phyloP scores from a whole-genome alignment of 2,113 vertebrate species.

The Mus pahari region DNA sequence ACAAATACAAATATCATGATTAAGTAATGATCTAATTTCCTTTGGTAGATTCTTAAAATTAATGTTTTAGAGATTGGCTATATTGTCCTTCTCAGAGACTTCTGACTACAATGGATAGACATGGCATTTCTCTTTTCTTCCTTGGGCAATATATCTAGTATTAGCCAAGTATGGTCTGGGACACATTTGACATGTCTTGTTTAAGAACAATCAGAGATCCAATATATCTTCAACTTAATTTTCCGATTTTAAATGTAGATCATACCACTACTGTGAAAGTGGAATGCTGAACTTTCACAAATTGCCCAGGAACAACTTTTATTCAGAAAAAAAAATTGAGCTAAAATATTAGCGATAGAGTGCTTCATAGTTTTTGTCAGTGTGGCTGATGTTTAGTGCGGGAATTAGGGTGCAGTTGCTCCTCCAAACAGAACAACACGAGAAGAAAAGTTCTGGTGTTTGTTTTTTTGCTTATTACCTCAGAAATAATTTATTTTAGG shows the following conservation, averaged over 20 bases:
- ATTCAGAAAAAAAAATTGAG: slow-evolving; percentile 33
- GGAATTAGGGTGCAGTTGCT: not conserved
- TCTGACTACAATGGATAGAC: slow-evolving; percentile 6
- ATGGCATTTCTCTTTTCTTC: not conserved
- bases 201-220: slow-evolving; percentile 36
- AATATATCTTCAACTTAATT: slow-evolving; percentile 27
- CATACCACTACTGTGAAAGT: slow-evolving; percentile 10
- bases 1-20: slow-evolving; percentile 17
- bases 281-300: slow-evolving; percentile 35
- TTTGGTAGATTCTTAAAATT: slow-evolving; percentile 56
- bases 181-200: slow-evolving; percentile 43
- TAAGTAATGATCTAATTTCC: slow-evolving; percentile 41
- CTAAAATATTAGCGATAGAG: slow-evolving; percentile 1
- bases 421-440: not conserved
- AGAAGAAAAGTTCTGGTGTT: not conserved
- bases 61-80: not conserved
- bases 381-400: not conserved
- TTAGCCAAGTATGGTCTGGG: slow-evolving; percentile 16
- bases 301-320: slow-evolving; percentile 19
- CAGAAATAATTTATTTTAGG: slow-evolving; percentile 52
- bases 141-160: not conserved
- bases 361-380: not conserved
- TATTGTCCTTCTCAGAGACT: not conserved
- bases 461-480: slow-evolving; percentile 25
- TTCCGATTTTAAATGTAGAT: slow-evolving; percentile 29